phyloP scores from a whole-genome alignment of 2,888 invertebrate species.

The Drosophila buzzatii region DNA sequence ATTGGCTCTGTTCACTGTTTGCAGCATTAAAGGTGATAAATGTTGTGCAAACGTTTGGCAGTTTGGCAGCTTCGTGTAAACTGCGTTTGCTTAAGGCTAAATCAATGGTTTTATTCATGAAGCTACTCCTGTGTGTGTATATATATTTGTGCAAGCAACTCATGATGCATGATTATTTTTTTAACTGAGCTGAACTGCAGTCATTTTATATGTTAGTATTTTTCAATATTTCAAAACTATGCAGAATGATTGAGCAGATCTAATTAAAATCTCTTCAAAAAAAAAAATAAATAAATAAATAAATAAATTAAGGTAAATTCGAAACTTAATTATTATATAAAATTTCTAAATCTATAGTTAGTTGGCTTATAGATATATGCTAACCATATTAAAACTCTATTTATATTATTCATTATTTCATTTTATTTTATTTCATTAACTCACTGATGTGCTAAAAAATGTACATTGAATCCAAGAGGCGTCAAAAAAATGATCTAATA shows the following conservation, averaged over 20 bases:
- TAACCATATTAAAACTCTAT: too few relatives aligned
- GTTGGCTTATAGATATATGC: too few relatives aligned
- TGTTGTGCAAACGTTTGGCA: conserved; percentile 58
- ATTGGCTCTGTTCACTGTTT: conserved; percentile 10
- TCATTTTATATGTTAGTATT: background rate
- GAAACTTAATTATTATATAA: too few relatives aligned
- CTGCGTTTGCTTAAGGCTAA: conserved; percentile 4
- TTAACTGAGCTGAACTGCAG: background rate
- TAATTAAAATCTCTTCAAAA: background rate
- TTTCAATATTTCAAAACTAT: conserved; percentile 3
- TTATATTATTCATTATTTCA: too few relatives aligned
- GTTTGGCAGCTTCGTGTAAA: conserved; percentile 33
- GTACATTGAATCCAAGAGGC: too few relatives aligned
- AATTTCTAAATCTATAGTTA: too few relatives aligned
- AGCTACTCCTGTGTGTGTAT: background rate
- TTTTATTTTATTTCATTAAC: too few relatives aligned
- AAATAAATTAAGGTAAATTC: too few relatives aligned
- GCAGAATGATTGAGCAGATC: background rate
- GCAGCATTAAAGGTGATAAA: conserved; percentile 68
- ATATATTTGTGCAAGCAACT: conserved; percentile 4
- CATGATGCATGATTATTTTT: conserved; percentile 3
- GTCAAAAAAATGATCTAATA: too few relatives aligned
- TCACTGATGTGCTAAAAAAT: too few relatives aligned
- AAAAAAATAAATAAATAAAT: too few relatives aligned
- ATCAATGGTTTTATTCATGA: conserved; percentile 26